Evolutionary conservation across 2,113 vertebrate species (phyloP).

Genomic region (Mirza zaza): DNA sequence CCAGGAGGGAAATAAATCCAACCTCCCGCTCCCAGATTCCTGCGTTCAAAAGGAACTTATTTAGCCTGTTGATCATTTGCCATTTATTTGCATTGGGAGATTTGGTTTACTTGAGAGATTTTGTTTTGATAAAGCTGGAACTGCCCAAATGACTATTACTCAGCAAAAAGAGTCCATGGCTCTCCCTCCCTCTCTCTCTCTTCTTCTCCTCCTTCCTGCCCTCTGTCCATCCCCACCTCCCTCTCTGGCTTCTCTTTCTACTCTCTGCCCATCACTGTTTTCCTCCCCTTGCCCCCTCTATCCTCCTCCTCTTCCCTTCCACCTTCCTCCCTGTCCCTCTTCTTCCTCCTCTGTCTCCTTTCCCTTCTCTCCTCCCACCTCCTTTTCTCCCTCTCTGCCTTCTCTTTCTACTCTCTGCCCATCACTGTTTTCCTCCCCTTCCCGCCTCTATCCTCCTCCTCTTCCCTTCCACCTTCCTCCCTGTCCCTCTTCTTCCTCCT

Average conservation of each 20-base stretch:
- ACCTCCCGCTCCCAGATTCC: conserved; percentile 67
- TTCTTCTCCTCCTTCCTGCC: no score
- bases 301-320: no score
- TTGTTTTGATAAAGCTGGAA: conserved; percentile 46
- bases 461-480: no score
- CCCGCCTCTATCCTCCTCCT: neutral
- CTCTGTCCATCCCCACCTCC: accelerated
- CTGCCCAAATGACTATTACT: neutral
- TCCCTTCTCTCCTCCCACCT: accelerated
- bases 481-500: no score
- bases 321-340: no score
- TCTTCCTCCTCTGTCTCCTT: no score
- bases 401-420: accelerated
- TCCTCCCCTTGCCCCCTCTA: neutral
- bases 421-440: neutral
- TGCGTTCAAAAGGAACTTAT: conserved; percentile 51
- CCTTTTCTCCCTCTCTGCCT: no score
- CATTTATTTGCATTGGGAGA: conserved; percentile 49
- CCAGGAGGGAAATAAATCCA: conserved; percentile 80
- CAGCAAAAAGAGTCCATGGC: neutral
- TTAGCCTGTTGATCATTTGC: conserved; percentile 67
- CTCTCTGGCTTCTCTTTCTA: accelerated
- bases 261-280: accelerated
- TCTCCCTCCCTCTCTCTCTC: neutral
- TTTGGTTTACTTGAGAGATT: conserved; percentile 59